Base-by-base conservation (phyloP, 2,888 invertebrate species). In the Pollenia labialis region DNA sequence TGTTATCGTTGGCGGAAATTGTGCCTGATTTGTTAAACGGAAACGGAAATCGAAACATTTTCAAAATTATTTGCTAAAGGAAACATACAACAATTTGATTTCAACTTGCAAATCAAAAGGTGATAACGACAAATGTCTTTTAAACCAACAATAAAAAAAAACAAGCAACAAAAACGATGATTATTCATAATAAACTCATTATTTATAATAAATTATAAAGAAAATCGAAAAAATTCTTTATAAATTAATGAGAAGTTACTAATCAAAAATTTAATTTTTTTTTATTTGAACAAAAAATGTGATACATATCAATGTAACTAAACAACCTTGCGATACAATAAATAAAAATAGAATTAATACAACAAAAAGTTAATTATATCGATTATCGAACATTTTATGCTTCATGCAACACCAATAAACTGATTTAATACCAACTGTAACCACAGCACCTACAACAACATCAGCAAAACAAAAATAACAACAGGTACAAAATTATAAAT, bases 41-140 rank as follows among this genome's bases (percentile, higher is more conserved):
- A 88, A 88, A 82, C 85, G 88, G 87, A 88, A 88, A 87, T 88
- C 88, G 81, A 88, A 81, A 86, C 60, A 88, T 82, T 81, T 88
- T 76, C 23, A 54, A 85, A 88, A 85, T 77, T 87, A 81, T 76
- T 87, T 85, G 80, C 74, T 71, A 87, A 79, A 76, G 87, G 83
- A 88, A 88, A 81, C 77, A 62, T 42, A 64, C 42, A 81, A 69
- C 66, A 79, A 81, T 81, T 84, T 69, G 46, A 77, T 84, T 85
- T 84, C 6, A 54, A 56, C 40, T 56, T 46, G 42, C 46, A 50
- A 85, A 75, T 71, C 44, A 76, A 72, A 85, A 64, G 71, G 74
- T 85, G 81, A 79, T 71, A 9, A 16, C 16, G 16, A 40, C 18
- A 42, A 42, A n/a, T 54, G 40, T 44, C 64, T 76, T 23, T 54